These are phyloP conservation scores for Gavialis gangeticus DNA, from an alignment of 2,113 vertebrate species.

Conservation along the genomic window DNA sequence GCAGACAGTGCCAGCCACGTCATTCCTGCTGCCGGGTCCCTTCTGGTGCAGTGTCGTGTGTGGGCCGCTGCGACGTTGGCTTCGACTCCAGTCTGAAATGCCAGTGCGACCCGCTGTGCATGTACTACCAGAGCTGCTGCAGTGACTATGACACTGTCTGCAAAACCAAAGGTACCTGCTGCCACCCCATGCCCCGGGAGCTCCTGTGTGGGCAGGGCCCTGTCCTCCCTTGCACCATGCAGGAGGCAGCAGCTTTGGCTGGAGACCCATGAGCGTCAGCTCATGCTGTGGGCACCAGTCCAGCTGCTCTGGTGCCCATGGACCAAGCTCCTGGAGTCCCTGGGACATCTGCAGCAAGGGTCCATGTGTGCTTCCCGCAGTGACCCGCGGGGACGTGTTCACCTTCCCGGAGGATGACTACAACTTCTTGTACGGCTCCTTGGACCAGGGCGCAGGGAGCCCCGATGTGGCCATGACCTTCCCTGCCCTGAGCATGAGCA, in stretches of 20 bases:
- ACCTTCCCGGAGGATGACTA: constrained; percentile 88
- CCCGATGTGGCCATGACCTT: rapidly evolving
- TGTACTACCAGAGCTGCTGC: constrained; percentile 95
- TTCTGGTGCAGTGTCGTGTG: constrained; percentile 86
- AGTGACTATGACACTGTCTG: constrained; percentile 84
- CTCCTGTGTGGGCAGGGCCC: neutral
- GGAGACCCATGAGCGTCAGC: too few relatives aligned
- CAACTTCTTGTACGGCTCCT: neutral
- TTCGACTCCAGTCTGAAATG: constrained; percentile 83
- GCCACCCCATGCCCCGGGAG: too few relatives aligned
- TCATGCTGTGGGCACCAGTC: neutral
- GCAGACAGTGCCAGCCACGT: rapidly evolving
- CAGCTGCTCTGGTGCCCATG: neutral
- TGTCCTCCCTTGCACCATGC: neutral
- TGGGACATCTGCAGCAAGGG: neutral
- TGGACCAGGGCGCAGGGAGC: rapidly evolving
- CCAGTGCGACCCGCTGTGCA: constrained; percentile 94
- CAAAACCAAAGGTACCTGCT: constrained; percentile 79
- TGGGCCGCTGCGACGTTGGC: constrained; percentile 85
- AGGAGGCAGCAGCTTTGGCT: too few relatives aligned
- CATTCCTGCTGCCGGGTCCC: neutral
- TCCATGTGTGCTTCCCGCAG: constrained; percentile 19
- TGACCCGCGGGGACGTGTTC: constrained; percentile 93
- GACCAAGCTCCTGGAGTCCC: neutral
- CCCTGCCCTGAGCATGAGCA: rapidly evolving